Evolutionary conservation across 1,140 invertebrate genomes (phyloP), one percentile per base, ranked within the genome.

Genomic region (Brachionus calyciflorus): DNA sequence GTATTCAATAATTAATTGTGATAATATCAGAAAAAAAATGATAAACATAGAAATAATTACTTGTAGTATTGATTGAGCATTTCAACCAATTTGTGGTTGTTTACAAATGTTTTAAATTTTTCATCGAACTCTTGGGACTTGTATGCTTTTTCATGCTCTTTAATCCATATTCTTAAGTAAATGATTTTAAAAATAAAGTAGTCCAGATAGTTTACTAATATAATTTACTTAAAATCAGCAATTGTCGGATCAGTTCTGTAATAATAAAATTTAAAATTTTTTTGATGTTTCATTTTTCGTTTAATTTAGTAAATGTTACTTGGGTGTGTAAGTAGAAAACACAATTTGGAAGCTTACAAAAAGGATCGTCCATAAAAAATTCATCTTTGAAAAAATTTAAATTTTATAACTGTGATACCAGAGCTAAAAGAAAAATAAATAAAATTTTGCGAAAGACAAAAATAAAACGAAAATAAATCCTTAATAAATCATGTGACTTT

Each of bases 31-130:
- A n/a, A n/a, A n/a, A n/a, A n/a, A n/a, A n/a, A n/a, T n/a, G n/a
- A n/a, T n/a, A n/a, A n/a, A n/a, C n/a, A n/a, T n/a, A n/a, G n/a
- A n/a, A n/a, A n/a, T n/a, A n/a, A n/a, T 75, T 76, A 81, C 81
- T 77, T 51, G 68, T 79, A 78, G 28, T 68, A 63, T 30, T 55
- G 26, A 24, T 81, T 81, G 12, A 81, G 37, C 44, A 68, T 60
- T 68, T 80, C 78, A 24, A 81, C 80, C 3, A 68, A 46, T 41
- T 76, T 75, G 5, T 81, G 30, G 57, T 81, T 81, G 21, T 78
- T 48, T 48, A 57, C 33, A 55, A 81, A 81, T n/a, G 77, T 76
- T n/a, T 78, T 51, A 60, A 80, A 81, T 65, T 77, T 78, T n/a
- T 77, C 44, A 14, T 44, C 46, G n/a, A 73, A 73, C 55, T 79